phyloP scores from a whole-genome alignment of 92 coral and sea anemone genomes.

The Porites cylindrica region DNA sequence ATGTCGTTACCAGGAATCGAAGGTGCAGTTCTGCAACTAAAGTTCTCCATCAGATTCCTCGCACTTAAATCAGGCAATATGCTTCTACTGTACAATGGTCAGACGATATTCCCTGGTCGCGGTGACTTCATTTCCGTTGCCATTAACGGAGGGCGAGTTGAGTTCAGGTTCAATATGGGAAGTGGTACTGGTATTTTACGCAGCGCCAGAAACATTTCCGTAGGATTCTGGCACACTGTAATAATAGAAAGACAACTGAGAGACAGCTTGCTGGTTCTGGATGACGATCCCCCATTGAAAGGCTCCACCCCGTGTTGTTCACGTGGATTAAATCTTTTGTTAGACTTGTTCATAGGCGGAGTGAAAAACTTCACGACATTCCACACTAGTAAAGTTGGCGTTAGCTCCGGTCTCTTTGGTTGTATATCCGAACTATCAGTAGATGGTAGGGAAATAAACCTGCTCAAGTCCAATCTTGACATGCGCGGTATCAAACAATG shows the following conservation, averaged over 20 bases:
- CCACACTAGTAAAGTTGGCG: too few relatives aligned
- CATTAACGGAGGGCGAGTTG: conserved; percentile 65
- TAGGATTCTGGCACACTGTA: conserved; percentile 85
- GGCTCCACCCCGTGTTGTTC: too few relatives aligned
- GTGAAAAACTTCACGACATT: too few relatives aligned
- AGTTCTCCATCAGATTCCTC: conserved; percentile 75
- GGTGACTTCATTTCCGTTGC: conserved; percentile 84
- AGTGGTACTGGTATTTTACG: conserved; percentile 74
- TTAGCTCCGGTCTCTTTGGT: too few relatives aligned
- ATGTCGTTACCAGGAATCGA: conserved; percentile 88
- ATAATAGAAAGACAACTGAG: conserved; percentile 65
- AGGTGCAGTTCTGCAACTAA: conserved; percentile 79
- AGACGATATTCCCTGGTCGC: conserved; percentile 66
- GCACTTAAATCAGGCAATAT: conserved; percentile 66
- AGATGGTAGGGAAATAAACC: conserved; percentile 74
- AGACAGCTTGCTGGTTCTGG: not conserved
- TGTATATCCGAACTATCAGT: conserved; percentile 67
- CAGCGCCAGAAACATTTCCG: conserved; percentile 66
- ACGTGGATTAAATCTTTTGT: too few relatives aligned
- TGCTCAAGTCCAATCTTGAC: conserved; percentile 71
- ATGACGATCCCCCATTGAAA: too few relatives aligned
- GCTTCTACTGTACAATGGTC: conserved; percentile 87
- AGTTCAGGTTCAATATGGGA: conserved; percentile 79
- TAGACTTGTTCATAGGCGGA: too few relatives aligned
- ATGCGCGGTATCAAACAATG: conserved; percentile 71